These are phyloP conservation scores for Nudaria mundana DNA, from an alignment of 2,888 invertebrate species.

Conservation along the genomic window DNA sequence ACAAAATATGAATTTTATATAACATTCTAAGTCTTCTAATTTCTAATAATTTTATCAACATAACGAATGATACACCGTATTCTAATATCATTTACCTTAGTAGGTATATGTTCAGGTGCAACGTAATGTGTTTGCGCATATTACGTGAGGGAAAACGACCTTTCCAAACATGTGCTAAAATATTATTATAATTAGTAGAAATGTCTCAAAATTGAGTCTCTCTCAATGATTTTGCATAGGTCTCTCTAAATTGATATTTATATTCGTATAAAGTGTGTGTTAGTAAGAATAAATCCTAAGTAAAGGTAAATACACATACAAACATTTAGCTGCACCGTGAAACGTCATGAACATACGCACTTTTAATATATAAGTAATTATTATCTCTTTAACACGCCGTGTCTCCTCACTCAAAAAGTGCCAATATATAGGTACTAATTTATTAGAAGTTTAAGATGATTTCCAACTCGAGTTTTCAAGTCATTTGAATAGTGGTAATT, in stretches of 20 bases:
- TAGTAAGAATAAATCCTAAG: neutral
- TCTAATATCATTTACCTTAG: constrained; percentile 20
- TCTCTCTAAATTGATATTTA: neutral
- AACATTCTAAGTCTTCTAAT: constrained; percentile 13
- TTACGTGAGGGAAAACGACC: constrained; percentile 8
- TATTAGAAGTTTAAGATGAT: too few relatives aligned
- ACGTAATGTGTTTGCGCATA: constrained; percentile 21
- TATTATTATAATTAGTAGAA: too few relatives aligned
- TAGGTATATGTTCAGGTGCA: constrained; percentile 20
- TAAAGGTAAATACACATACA: too few relatives aligned
- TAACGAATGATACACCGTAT: constrained; percentile 12
- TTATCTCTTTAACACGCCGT: too few relatives aligned
- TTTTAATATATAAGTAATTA: too few relatives aligned
- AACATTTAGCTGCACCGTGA: too few relatives aligned
- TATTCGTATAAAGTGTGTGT: neutral
- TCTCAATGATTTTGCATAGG: neutral
- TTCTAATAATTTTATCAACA: constrained; percentile 18
- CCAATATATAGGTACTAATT: too few relatives aligned
- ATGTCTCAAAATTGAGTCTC: too few relatives aligned
- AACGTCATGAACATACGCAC: too few relatives aligned
- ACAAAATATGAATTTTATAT: constrained; percentile 12
- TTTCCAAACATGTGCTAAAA: constrained; percentile 13
- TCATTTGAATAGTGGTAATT: too few relatives aligned
- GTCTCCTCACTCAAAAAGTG: too few relatives aligned
- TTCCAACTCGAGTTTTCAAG: too few relatives aligned